These are phyloP conservation scores for Pteropus alecto DNA, from an alignment of 2,113 vertebrate species.

Conservation along the genomic window DNA sequence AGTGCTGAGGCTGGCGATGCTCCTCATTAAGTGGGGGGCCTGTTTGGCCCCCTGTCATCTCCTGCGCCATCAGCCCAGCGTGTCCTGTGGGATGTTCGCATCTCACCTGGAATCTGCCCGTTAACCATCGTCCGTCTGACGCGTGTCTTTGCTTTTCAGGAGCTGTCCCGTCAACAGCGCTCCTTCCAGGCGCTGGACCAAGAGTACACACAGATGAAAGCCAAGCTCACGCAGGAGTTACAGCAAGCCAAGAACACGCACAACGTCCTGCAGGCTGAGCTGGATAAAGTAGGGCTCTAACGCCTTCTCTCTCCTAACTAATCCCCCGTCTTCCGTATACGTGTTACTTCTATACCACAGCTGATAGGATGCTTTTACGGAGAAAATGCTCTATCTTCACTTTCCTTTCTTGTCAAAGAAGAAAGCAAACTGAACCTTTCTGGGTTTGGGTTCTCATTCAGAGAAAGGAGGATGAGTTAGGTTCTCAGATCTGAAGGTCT, in stretches of 20 bases:
- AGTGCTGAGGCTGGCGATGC: not conserved
- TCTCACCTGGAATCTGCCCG: not conserved
- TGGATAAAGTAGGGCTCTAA: constrained; percentile 86
- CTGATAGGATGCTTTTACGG: not conserved
- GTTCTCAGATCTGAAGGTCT: not conserved
- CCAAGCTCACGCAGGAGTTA: constrained; percentile 88
- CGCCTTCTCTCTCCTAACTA: rapidly evolving
- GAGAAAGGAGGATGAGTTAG: not conserved
- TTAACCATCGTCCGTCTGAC: rapidly evolving
- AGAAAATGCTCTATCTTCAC: not conserved
- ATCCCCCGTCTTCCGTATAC: not conserved
- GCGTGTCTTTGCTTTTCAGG: constrained; percentile 77
- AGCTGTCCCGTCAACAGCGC: constrained; percentile 86
- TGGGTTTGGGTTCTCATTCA: not conserved
- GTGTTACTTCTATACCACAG: not conserved
- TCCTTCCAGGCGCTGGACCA: constrained; percentile 87
- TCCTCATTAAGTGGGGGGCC: too few relatives aligned
- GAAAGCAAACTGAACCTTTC: not conserved
- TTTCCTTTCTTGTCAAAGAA: not conserved
- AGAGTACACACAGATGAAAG: constrained; percentile 85
- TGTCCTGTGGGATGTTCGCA: not conserved
- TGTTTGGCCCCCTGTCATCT: not conserved
- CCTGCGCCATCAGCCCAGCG: rapidly evolving
- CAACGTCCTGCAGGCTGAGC: constrained; percentile 84
- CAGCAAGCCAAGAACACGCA: constrained; percentile 89